phyloP scores from a whole-genome alignment of 1,140 invertebrate genomes.

The Drosophila funebris region DNA sequence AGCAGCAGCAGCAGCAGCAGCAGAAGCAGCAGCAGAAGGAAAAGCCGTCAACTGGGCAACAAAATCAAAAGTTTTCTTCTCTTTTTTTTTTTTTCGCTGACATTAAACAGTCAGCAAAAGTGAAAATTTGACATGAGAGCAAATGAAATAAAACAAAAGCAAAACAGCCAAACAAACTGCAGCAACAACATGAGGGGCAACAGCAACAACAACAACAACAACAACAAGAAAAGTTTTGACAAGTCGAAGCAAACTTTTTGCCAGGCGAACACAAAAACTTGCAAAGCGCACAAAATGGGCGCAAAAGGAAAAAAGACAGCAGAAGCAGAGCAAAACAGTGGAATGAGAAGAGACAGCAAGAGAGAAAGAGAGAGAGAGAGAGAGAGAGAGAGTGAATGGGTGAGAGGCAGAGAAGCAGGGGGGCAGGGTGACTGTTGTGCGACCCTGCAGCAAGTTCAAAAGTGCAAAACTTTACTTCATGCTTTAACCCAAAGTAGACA shows the following conservation, averaged over 20 bases:
- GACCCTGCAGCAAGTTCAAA: constrained; percentile 70
- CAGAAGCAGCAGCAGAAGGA: background rate
- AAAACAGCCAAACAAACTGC: constrained; percentile 31
- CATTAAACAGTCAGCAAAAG: constrained; percentile 76
- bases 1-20: background rate
- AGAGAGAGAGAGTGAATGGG: background rate
- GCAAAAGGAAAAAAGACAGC: constrained; percentile 35
- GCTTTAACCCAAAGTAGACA: constrained; percentile 43
- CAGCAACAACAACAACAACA: constrained; percentile 37
- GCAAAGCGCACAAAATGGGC: constrained; percentile 66
- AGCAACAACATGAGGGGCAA: constrained; percentile 27
- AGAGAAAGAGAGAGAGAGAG: background rate
- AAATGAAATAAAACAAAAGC: constrained; percentile 70
- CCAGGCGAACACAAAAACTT: constrained; percentile 59
- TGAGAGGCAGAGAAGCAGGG: background rate
- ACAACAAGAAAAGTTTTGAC: constrained; percentile 68
- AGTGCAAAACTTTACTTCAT: constrained; percentile 64
- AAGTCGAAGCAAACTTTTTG: constrained; percentile 71
- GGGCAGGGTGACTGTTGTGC: background rate
- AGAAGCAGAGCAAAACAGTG: background rate
- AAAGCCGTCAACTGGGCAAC: constrained; percentile 21
- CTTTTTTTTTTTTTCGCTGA: constrained; percentile 32
- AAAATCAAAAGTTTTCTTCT: constrained; percentile 10
- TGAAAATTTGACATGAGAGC: constrained; percentile 75
- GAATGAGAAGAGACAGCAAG: background rate